Percentiles rank a stretch among this genome's conserved stretches.
phyloP scores from a whole-genome alignment of 2,888 invertebrate genomes.

The Euplagia quadripunctaria region DNA sequence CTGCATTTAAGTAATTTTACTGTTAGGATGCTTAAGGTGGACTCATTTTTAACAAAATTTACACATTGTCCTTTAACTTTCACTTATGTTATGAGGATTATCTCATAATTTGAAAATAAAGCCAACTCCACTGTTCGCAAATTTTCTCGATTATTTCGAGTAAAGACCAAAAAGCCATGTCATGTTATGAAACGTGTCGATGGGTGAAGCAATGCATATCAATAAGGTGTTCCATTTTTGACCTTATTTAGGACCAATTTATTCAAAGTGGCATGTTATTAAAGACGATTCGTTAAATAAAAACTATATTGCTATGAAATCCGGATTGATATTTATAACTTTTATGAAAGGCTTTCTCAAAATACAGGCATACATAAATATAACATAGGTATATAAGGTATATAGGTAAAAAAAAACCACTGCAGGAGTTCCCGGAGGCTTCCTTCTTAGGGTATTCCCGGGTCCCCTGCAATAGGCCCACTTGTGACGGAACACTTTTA shows the following conservation, averaged over 20 bases:
- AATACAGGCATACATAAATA: no score
- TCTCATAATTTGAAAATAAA: background rate
- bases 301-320: background rate
- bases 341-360: no score
- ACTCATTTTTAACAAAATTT: no score
- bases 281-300: background rate
- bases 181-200: conserved; percentile 24
- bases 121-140: background rate
- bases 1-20: no score
- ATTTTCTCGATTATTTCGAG: background rate
- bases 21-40: background rate
- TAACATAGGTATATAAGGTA: no score
- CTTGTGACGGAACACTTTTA: no score
- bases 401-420: no score
- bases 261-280: background rate
- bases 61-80: background rate
- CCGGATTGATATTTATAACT: no score
- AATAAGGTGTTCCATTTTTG: conserved; percentile 38
- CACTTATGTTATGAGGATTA: background rate
- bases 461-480: no score
- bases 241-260: no score
- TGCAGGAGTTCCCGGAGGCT: no score
- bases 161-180: conserved; percentile 11
- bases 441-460: no score
- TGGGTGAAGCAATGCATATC: conserved; percentile 39